A percentile compares a stretch with the other conserved stretches of the same genome.
phyloP scores from a whole-genome alignment of 2,113 vertebrate genomes.

The Nestor notabilis region DNA sequence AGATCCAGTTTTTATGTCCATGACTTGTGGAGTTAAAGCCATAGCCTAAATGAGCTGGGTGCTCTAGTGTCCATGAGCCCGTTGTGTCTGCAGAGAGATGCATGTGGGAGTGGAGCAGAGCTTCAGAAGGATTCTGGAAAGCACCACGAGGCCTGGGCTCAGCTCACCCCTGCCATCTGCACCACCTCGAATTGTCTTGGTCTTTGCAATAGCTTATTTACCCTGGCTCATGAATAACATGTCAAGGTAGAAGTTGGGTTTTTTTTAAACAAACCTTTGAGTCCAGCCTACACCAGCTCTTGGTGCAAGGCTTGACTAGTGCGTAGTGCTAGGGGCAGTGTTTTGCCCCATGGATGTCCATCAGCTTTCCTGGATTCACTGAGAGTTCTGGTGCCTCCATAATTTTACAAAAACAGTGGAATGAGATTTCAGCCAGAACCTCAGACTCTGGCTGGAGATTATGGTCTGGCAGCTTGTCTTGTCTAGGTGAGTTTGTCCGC shows the following conservation, averaged over 20 bases:
- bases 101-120: fast-evolving
- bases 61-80: background rate
- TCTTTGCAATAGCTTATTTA: background rate
- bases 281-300: background rate
- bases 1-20: background rate
- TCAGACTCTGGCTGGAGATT: background rate
- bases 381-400: background rate
- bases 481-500: background rate
- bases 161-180: background rate
- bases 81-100: fast-evolving
- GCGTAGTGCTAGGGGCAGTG: fast-evolving
- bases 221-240: fast-evolving
- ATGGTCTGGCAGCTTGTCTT: background rate
- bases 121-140: background rate
- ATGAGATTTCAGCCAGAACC: background rate
- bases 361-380: background rate
- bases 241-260: background rate
- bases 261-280: background rate
- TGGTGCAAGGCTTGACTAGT: background rate
- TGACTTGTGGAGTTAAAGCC: background rate
- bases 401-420: background rate
- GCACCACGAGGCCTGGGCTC: fast-evolving
- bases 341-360: background rate
- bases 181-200: fast-evolving
- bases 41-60: background rate